Evolutionary conservation across 1,140 invertebrate species (phyloP).

Genomic region (Drosophila sulfurigaster): DNA sequence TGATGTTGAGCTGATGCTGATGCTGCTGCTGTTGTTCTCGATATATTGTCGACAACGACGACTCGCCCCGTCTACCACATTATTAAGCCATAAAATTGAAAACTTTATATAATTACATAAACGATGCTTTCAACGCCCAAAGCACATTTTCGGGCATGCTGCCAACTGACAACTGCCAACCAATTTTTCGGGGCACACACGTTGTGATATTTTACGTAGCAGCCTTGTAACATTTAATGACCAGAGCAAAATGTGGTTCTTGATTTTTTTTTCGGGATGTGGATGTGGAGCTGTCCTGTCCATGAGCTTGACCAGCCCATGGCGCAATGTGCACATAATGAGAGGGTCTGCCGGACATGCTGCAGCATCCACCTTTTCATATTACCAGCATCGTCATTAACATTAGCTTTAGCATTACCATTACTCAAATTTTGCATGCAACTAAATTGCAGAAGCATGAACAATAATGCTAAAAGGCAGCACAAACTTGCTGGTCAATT

Average conservation of each 20-base stretch:
- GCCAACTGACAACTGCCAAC: slow-evolving; percentile 11
- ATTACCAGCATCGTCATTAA: slow-evolving; percentile 22
- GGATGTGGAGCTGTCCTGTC: slow-evolving; percentile 2
- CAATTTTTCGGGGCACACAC: slow-evolving; percentile 60
- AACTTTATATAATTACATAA: slow-evolving; percentile 84
- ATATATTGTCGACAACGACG: slow-evolving; percentile 14
- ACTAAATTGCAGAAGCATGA: slow-evolving; percentile 2
- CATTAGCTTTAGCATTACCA: slow-evolving; percentile 18
- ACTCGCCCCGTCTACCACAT: slow-evolving; percentile 56
- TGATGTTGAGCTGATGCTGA: neutral
- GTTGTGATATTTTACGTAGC: slow-evolving; percentile 20
- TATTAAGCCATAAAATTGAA: slow-evolving; percentile 84
- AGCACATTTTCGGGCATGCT: slow-evolving; percentile 49
- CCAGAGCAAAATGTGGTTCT: slow-evolving; percentile 60
- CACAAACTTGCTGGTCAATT: neutral
- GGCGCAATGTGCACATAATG: slow-evolving; percentile 32
- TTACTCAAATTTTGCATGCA: slow-evolving; percentile 10
- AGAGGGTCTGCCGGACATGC: slow-evolving; percentile 18
- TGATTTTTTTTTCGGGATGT: neutral
- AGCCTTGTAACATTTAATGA: slow-evolving; percentile 61
- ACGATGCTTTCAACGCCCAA: slow-evolving; percentile 67
- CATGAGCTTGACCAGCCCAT: neutral
- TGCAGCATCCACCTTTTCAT: neutral
- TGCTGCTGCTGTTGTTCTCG: neutral
- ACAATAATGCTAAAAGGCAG: neutral